Percentiles rank a stretch among this genome's conserved stretches.
Evolutionary conservation across 2,888 invertebrate species (phyloP).

Genomic region (Lycaena phlaeas): DNA sequence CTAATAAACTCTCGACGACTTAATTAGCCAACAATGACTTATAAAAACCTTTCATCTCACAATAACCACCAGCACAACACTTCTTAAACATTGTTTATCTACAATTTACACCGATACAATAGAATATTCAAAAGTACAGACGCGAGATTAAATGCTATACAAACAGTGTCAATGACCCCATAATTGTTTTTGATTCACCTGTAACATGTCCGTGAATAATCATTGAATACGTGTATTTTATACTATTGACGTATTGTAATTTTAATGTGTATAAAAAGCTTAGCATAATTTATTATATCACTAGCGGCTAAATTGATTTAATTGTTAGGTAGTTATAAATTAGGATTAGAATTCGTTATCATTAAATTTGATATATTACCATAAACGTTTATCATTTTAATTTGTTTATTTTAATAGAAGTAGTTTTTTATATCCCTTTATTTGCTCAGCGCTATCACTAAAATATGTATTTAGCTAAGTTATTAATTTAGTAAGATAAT

Average conservation of each 20-base stretch:
- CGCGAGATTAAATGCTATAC: slow-evolving; percentile 38
- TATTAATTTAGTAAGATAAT: no score
- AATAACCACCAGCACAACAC: slow-evolving; percentile 37
- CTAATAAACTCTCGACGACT: slow-evolving; percentile 42
- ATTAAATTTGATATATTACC: no score
- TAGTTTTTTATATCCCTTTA: no score
- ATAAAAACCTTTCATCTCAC: slow-evolving; percentile 48
- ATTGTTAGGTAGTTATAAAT: no score
- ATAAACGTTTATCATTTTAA: no score
- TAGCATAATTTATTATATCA: no score
- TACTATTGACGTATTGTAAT: slow-evolving; percentile 12
- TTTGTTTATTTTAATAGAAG: no score
- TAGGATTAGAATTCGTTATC: no score
- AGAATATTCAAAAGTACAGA: slow-evolving; percentile 43
- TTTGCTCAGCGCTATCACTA: no score
- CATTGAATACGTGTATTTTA: slow-evolving; percentile 14
- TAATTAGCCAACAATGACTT: slow-evolving; percentile 54
- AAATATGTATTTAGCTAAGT: no score
- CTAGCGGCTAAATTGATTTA: no score
- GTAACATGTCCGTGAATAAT: slow-evolving; percentile 22
- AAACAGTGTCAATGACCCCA: slow-evolving; percentile 45
- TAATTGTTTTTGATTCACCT: slow-evolving; percentile 26
- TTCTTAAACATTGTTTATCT: slow-evolving; percentile 41
- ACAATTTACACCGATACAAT: slow-evolving; percentile 46
- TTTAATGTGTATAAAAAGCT: slow-evolving; percentile 13